Base-by-base conservation (phyloP, 2,888 invertebrate genomes). In the Ophioninae sp. region DNA sequence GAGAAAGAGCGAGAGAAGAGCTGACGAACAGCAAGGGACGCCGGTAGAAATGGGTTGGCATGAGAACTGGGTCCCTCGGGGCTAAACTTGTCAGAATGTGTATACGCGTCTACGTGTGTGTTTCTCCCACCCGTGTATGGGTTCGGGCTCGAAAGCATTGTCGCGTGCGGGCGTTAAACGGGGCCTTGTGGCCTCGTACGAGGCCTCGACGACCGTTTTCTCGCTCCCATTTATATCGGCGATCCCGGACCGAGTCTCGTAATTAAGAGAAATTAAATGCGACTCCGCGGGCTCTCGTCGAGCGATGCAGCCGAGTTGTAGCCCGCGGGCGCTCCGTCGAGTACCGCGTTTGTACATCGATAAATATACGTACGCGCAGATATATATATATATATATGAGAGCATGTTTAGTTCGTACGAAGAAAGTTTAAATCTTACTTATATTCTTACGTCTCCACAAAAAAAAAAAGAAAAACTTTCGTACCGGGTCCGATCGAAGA, bases 221-320 rank as follows among this genome's bases (percentile, higher is more conserved):
- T 83, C 79, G 79, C 76, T 83, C 79, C 57, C 76, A 76, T 79
- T 83, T 79, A 57, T 73, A 77, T 80, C 77, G 68, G 64, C 80
- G 80, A 83, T 83, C 80, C 76, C 57, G 57, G 72, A 76, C 62
- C 79, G 65, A 77, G 73, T 77, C 80, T 80, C 73, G 83, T 64
- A 77, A 80, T 83, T 81, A 77, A 83, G 77, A 80, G 83, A 83
- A 83, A 83, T 80, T 77, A 83, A 83, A 83, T 80, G 77, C 77
- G 64, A 80, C 80, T 74, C 69, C 74, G 64, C 79, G 62, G 62
- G 73, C 74, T 64, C 67, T 61, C 57, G 30, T 17, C 72, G n/a
- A 50, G 17, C 41, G 57, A 56, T 68, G 56, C 61, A 69, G 62
- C 17, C 68, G 68, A 41, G 76, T 56, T 64, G 41, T 21, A 67